Conservation (phyloP, 2,888 invertebrate species). For the Synergus laeviventris region DNA sequence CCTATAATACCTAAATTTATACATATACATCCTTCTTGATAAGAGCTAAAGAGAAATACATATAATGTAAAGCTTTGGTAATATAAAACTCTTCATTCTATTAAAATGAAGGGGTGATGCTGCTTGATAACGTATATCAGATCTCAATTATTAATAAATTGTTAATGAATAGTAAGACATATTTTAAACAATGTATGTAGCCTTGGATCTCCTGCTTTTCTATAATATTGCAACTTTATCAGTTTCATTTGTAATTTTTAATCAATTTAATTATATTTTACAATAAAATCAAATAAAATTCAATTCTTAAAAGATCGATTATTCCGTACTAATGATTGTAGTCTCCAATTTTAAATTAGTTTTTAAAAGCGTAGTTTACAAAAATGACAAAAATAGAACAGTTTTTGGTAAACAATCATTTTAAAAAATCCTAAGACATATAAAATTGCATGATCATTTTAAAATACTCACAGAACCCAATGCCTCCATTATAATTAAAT, state of each 20-base stretch:
- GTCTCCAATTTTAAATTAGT: not conserved
- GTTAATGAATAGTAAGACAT: not conserved
- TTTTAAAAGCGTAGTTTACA: not conserved
- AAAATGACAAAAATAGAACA: not conserved
- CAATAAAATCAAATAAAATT: not conserved
- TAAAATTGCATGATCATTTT: not conserved
- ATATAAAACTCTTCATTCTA: too few species aligned
- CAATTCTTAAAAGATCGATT: not conserved
- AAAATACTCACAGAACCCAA: conserved; percentile 67
- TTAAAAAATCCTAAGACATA: not conserved
- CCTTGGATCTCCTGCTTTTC: not conserved
- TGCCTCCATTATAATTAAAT: conserved; percentile 63
- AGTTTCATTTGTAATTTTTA: not conserved
- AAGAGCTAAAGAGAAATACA: not conserved
- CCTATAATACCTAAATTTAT: not conserved
- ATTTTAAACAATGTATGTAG: not conserved
- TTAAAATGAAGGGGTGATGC: not conserved
- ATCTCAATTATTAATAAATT: not conserved
- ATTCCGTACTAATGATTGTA: not conserved
- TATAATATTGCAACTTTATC: not conserved
- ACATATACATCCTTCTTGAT: not conserved
- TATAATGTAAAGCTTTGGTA: too few species aligned
- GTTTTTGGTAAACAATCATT: too few species aligned
- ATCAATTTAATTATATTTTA: not conserved
- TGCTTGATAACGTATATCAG: not conserved